Evolutionary conservation across 2,888 invertebrate species (phyloP).

Genomic region (Pinctada fucata): DNA sequence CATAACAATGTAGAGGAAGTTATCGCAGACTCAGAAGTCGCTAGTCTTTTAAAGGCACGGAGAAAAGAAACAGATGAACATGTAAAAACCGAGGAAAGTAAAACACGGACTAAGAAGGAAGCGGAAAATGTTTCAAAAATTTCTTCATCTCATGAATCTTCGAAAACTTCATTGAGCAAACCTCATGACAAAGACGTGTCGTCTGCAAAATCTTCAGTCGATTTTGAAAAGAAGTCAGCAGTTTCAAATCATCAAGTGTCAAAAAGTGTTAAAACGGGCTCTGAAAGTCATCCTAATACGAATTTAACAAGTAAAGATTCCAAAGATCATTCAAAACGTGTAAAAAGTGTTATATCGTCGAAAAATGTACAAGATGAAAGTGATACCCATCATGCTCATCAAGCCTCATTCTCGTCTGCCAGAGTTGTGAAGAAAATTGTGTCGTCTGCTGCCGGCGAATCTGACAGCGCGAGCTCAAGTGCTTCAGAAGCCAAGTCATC

Average conservation of each 20-base stretch:
- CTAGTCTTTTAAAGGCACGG: conserved; percentile 53
- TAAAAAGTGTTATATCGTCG: not conserved
- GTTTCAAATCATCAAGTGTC: not conserved
- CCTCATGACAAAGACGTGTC: not conserved
- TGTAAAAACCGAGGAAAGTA: no score
- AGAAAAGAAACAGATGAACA: conserved; percentile 44
- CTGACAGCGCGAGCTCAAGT: not conserved
- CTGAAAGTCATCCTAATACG: no score
- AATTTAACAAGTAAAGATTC: not conserved
- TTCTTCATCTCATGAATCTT: not conserved
- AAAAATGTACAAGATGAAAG: not conserved
- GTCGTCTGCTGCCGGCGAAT: not conserved
- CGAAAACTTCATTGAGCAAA: not conserved
- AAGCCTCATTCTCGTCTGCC: not conserved
- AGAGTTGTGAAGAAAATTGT: not conserved
- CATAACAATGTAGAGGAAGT: conserved; percentile 56
- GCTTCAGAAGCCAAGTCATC: not conserved
- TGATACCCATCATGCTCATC: not conserved
- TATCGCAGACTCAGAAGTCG: conserved; percentile 59
- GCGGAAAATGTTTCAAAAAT: not conserved
- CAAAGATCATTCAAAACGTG: not conserved
- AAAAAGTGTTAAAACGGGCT: not conserved
- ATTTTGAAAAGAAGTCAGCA: conserved; percentile 1
- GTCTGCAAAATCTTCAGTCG: not conserved
- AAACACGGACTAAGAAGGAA: not conserved